Base-by-base conservation (phyloP, 2,888 invertebrate species). In the Luffia ferchaultella region DNA sequence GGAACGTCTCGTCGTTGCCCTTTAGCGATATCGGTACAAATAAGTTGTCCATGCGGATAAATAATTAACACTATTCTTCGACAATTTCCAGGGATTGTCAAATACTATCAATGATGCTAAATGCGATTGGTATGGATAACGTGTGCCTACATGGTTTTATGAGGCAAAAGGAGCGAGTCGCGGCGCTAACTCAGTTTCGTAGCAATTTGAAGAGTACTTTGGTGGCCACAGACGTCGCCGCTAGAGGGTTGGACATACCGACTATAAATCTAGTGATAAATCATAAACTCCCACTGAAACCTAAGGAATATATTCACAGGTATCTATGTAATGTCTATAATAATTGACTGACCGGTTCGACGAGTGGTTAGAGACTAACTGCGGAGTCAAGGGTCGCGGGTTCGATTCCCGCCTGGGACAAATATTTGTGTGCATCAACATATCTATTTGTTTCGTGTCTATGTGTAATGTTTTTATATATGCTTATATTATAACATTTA, bases 191-290 rank as follows among this genome's bases (percentile, higher is more conserved):
- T 9, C 91, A 90, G 67, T 99, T 99, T 73, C 92, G 97, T 62
- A 96, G 97, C 0, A 93, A 94, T 67, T 89, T 91, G 50, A 87
- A 92, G 5, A 91, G 91, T 61, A 95, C 98, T 18, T 83, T 99
- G 17, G 92, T 99, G 50, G 97, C 98, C 1, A 99, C 99, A 0
- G 97, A 98, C 78, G 96, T 99, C 0, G 98, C 98, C 0, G 95
- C 96, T 50, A 87, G 97, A 74, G 98, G 98, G 7, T 82, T 99
- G 42, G 99, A 99, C 68, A 97, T 99, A 68, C 97, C 97, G 0
- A 88, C 90, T n/a, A 97, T 99, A 0, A 92, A 97, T 65, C 76
- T 99, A 54, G 95, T 99, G 0, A 87, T 99, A 15, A 99, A 99
- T 75, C 97, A 98, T 70, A 93, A 92, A 56, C 87, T 99, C 57